These are phyloP conservation scores for Scaptomyza parva DNA, from an alignment of 2,888 invertebrate species.

Conservation along the genomic window DNA sequence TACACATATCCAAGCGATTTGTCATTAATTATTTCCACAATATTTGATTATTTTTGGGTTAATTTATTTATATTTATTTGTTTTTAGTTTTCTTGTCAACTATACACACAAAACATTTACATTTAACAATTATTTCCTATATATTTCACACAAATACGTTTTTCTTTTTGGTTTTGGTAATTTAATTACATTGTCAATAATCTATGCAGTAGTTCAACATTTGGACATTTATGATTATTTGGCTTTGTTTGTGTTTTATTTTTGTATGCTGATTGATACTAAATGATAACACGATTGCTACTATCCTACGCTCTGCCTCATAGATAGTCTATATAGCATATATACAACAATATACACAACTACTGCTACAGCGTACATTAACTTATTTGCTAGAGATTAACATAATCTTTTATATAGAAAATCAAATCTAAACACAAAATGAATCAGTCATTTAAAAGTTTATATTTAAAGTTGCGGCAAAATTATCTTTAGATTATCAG, in stretches of 20 bases:
- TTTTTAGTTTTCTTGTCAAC: conserved; percentile 16
- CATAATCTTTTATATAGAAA: conserved; percentile 11
- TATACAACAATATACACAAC: conserved; percentile 24
- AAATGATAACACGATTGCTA: conserved; percentile 16
- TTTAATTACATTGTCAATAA: conserved; percentile 45
- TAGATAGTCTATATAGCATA: conserved; percentile 3
- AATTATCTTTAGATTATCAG: conserved; percentile 17
- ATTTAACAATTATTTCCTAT: conserved; percentile 47
- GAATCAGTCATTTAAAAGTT: conserved; percentile 57
- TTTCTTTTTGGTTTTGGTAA: conserved; percentile 35
- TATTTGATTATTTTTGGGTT: not conserved
- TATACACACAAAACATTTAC: conserved; percentile 41
- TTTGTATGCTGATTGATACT: conserved; percentile 23
- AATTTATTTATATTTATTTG: conserved; percentile 10
- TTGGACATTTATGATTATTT: conserved; percentile 70
- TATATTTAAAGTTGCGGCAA: conserved; percentile 20
- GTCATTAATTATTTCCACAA: conserved; percentile 17
- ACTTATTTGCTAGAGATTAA: conserved; percentile 24
- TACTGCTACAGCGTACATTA: conserved; percentile 16
- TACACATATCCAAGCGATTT: conserved; percentile 1
- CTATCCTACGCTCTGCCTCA: conserved; percentile 19
- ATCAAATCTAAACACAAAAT: conserved; percentile 26
- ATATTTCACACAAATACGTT: conserved; percentile 1
- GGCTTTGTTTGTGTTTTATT: conserved; percentile 36
- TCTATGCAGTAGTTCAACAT: conserved; percentile 38